Evolutionary conservation across 1,140 invertebrate genomes (phyloP).

Genomic region (Danaus plexippus): DNA sequence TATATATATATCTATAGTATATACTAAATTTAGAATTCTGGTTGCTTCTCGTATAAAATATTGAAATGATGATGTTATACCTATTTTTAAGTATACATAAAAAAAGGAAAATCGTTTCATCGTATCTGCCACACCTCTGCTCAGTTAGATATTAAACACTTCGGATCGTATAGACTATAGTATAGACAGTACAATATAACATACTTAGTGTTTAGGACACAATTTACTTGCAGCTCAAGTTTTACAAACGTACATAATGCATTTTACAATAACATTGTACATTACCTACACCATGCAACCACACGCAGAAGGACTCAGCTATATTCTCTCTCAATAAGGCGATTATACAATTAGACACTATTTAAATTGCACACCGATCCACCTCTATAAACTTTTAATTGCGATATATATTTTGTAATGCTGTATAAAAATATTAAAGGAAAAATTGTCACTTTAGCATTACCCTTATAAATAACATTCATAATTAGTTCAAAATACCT

Average conservation of each 20-base stretch:
- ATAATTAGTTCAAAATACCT: conserved; percentile 61
- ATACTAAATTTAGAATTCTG: conserved; percentile 3
- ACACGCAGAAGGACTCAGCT: conserved; percentile 62
- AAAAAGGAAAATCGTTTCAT: conserved; percentile 19
- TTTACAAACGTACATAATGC: not conserved
- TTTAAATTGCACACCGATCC: conserved; percentile 67
- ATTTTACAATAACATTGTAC: conserved; percentile 35
- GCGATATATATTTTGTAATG: conserved; percentile 68
- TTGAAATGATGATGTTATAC: conserved; percentile 2
- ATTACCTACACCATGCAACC: conserved; percentile 37
- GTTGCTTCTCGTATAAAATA: conserved; percentile 16
- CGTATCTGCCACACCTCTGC: conserved; percentile 4
- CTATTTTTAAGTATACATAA: not conserved
- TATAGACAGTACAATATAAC: no score
- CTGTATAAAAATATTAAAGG: conserved; percentile 72
- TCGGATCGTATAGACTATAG: conserved; percentile 13
- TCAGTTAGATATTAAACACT: conserved; percentile 12
- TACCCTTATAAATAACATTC: conserved; percentile 61
- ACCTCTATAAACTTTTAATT: conserved; percentile 71
- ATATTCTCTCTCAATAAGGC: conserved; percentile 70
- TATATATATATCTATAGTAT: no score
- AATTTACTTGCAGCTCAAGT: not conserved
- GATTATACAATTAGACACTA: conserved; percentile 67
- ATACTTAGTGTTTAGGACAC: no score
- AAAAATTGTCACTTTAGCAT: conserved; percentile 65